phyloP scores from a whole-genome alignment of 1,140 invertebrate genomes.

The Cydia pomonella region DNA sequence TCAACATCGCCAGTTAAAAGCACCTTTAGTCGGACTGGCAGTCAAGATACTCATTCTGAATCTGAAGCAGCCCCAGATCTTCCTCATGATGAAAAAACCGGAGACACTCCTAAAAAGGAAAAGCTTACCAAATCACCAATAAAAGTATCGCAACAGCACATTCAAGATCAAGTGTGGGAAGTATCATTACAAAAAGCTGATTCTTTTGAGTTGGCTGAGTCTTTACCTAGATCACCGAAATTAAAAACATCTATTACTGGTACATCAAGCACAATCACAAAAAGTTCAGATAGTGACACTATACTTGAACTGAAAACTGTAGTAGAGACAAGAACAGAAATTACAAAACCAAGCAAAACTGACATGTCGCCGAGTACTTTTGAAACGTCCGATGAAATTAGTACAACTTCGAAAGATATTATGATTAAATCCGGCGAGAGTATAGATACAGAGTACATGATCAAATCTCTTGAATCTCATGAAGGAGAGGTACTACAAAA shows the following conservation, averaged over 20 bases:
- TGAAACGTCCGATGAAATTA: slow-evolving; percentile 69
- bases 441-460: slow-evolving; percentile 78
- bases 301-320: slow-evolving; percentile 64
- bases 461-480: slow-evolving; percentile 78
- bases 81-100: slow-evolving; percentile 68
- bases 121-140: slow-evolving; percentile 73
- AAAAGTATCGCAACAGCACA: slow-evolving; percentile 81
- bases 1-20: slow-evolving; percentile 77
- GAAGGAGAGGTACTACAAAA: slow-evolving; percentile 78
- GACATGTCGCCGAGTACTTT: slow-evolving; percentile 66
- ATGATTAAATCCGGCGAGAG: slow-evolving; percentile 82
- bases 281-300: slow-evolving; percentile 55
- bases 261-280: slow-evolving; percentile 51
- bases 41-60: slow-evolving; percentile 82
- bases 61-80: slow-evolving; percentile 79
- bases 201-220: slow-evolving; percentile 62
- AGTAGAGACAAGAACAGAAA: slow-evolving; percentile 75
- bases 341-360: slow-evolving; percentile 53
- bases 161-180: slow-evolving; percentile 84
- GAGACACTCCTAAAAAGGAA: slow-evolving; percentile 71
- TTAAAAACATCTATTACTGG: slow-evolving; percentile 40
- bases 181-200: slow-evolving; percentile 82
- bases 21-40: slow-evolving; percentile 78
- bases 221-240: slow-evolving; percentile 53
- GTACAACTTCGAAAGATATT: slow-evolving; percentile 78